These are phyloP conservation scores for Sorex araneus DNA, from an alignment of 2,113 vertebrate species.

Conservation along the genomic window DNA sequence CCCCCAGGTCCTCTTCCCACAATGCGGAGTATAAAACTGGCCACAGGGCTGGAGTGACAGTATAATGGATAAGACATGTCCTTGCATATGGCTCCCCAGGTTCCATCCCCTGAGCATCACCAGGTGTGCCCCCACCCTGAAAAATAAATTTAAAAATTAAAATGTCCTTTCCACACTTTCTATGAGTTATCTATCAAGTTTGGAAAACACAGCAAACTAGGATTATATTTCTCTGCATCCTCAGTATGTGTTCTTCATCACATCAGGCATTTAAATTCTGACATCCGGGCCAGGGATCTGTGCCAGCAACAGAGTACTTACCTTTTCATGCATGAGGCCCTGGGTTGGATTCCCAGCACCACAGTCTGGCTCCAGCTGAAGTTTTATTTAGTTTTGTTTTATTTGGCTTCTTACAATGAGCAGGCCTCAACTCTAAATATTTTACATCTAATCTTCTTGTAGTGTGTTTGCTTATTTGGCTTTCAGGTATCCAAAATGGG, in stretches of 20 bases:
- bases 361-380: conserved; percentile 7
- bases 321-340: no score
- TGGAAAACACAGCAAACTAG: background rate
- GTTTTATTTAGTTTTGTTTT: conserved; percentile 57
- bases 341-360: no score
- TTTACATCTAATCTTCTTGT: background rate
- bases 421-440: conserved; percentile 39
- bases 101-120: no score
- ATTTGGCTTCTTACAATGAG: conserved; percentile 58
- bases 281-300: background rate
- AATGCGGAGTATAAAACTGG: no score
- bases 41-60: no score
- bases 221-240: conserved; percentile 5
- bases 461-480: conserved; percentile 47
- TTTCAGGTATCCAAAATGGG: conserved; percentile 64
- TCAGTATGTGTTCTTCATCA: background rate
- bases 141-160: background rate
- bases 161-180: background rate
- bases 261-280: conserved; percentile 24
- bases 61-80: no score
- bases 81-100: no score
- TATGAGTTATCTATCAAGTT: background rate
- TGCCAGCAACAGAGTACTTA: no score
- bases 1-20: no score
- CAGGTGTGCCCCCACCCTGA: no score